A percentile compares a stretch with the other conserved stretches of the same genome.
phyloP scores from a whole-genome alignment of 2,888 invertebrate genomes.

The Camptogramma bilineatum region DNA sequence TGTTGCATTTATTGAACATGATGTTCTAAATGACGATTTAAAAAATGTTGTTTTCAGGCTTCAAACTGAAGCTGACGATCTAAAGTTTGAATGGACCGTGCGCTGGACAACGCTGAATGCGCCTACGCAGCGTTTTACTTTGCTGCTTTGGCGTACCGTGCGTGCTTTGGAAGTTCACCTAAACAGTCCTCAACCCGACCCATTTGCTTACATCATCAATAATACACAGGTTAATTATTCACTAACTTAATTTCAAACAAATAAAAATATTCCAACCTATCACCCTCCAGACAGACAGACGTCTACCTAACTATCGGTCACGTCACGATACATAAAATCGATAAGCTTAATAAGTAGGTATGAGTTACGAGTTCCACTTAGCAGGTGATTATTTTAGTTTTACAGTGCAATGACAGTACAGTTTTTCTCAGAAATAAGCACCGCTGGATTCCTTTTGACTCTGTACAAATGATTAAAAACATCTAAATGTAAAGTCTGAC shows the following conservation, averaged over 20 bases:
- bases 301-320: background rate
- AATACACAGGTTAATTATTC: slow-evolving; percentile 45
- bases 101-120: slow-evolving; percentile 56
- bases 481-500: no score
- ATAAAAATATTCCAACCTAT: no score
- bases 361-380: background rate
- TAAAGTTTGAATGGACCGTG: slow-evolving; percentile 56
- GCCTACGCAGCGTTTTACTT: slow-evolving; percentile 59
- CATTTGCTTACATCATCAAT: slow-evolving; percentile 61
- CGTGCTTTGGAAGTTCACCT: slow-evolving; percentile 58
- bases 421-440: no score
- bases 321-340: background rate
- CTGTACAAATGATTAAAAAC: background rate
- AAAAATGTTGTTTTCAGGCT: slow-evolving; percentile 48
- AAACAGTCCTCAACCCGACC: slow-evolving; percentile 58
- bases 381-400: background rate
- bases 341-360: background rate
- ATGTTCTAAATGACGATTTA: no score
- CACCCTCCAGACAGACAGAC: background rate
- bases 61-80: slow-evolving; percentile 46
- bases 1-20: no score
- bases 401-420: no score
- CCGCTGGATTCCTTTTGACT: background rate
- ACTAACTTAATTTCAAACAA: no score
- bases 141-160: slow-evolving; percentile 61